A percentile compares a stretch with the other conserved stretches of the same genome.
Conservation (phyloP, 2,888 invertebrate genomes). For the Orthosia gothica region DNA sequence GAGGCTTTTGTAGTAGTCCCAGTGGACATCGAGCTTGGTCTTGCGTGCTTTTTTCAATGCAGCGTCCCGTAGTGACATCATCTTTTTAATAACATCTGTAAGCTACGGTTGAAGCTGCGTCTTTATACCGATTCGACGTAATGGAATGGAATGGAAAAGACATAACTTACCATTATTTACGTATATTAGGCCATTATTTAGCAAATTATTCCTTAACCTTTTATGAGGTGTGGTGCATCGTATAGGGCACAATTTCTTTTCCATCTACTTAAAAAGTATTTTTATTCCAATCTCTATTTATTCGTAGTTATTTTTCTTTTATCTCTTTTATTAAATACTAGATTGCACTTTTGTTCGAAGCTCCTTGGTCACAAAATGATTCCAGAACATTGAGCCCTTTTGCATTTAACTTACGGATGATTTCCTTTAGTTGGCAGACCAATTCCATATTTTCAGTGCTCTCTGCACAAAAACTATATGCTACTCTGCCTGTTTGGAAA, state of each 20-base stretch:
- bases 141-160: no score
- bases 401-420: not conserved
- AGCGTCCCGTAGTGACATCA: no score
- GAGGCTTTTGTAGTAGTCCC: no score
- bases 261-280: constrained; percentile 3
- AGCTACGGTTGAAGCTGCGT: no score
- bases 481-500: not conserved
- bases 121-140: no score
- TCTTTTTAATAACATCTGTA: no score
- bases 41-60: no score
- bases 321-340: constrained; percentile 11
- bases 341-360: constrained; percentile 7
- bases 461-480: constrained; percentile 11
- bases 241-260: constrained; percentile 11
- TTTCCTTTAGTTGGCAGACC: not conserved
- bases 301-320: constrained; percentile 6
- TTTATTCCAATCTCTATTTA: constrained; percentile 1
- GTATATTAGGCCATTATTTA: not conserved
- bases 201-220: not conserved
- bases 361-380: not conserved
- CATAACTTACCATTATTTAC: no score
- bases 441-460: constrained; percentile 6
- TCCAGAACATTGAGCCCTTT: not conserved
- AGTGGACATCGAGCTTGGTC: no score
- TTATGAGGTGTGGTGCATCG: constrained; percentile 4